Base-by-base conservation (phyloP, 2,113 vertebrate genomes). In the Eonycteris spelaea region DNA sequence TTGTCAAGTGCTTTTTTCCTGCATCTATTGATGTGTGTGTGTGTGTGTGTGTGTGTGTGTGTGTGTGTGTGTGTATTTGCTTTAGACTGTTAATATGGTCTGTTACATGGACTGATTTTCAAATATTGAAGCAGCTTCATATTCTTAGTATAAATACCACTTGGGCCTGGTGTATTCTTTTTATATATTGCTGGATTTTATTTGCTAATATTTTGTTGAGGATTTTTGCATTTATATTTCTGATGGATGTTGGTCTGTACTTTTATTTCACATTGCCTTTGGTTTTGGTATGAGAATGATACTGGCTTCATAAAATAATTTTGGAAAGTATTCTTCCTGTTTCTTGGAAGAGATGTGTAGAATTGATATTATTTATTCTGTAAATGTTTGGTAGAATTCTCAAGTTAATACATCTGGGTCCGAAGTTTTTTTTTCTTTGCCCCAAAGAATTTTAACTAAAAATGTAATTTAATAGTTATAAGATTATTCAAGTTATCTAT, bases 181-280 rank as follows among this genome's bases (percentile, higher is more conserved):
- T 89, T 89, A 82, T 45, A 30, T 83, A 73, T 70, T 94, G 22
- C 11, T 70, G 13, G 19, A 28, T 74, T 82, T 73, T 28, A 89
- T 94, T 65, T 89, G 30, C 45, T 80, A 65, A 30, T 67, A 45
- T 75, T 83, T 94, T 89, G 35, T 94, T 74, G 43, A 89, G 45
- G 45, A 65, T 55, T 90, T 67, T 89, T 38, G 1, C 16, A 38
- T 90, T 30, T 84, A 7, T 48, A 40, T 83, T 94, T 67, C 35
- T 75, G 45, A 67, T 67, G 59, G 38, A 75, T 48, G 38, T 83
- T 83, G 48, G 30, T 73, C 65, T 90, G 3, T 68, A 84, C 16
- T 75, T 48, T 79, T 33, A 14, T 94, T 33, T 30, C 12, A 15
- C 38, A 71, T 19, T 84, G 38, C 68, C 38, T 77, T 90, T 84